Percentiles rank a stretch among this genome's conserved stretches.
Evolutionary conservation across 2,888 invertebrate species (phyloP).

Genomic region (Pterobdella sp.): DNA sequence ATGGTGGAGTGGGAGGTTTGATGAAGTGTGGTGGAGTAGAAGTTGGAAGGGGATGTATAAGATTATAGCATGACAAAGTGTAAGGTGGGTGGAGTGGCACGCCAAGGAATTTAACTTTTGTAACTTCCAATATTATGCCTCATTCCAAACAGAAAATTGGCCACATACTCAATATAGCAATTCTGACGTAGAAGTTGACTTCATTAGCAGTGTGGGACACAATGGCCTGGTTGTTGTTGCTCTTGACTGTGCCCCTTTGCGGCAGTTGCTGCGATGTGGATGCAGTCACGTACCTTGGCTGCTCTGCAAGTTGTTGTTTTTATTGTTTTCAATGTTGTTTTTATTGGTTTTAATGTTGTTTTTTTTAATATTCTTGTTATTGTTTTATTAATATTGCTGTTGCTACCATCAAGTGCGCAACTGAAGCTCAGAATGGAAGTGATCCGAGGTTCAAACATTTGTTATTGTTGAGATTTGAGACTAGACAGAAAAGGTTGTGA

Average conservation of each 20-base stretch:
- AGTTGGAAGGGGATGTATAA: neutral
- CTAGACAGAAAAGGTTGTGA: too few relatives aligned
- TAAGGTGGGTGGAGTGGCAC: neutral
- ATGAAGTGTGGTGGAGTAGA: neutral
- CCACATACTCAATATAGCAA: conserved; percentile 46
- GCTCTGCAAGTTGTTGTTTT: neutral
- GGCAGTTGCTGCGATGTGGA: neutral
- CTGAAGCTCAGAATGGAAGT: too few relatives aligned
- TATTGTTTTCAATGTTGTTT: neutral
- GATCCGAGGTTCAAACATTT: too few relatives aligned
- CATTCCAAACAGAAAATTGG: neutral
- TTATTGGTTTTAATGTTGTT: neutral
- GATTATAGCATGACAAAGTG: neutral
- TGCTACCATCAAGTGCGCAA: too few relatives aligned
- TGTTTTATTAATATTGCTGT: too few relatives aligned
- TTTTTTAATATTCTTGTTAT: too few relatives aligned
- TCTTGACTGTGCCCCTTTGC: neutral
- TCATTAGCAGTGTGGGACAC: conserved; percentile 45
- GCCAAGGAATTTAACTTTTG: neutral
- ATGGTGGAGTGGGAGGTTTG: neutral
- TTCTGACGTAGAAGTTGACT: conserved; percentile 50
- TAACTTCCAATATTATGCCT: neutral
- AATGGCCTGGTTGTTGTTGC: neutral
- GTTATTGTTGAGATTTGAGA: too few relatives aligned
- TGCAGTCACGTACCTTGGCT: neutral